Evolutionary conservation across 2,797 vertebrate genomes (phyloP).

Genomic region (Astyanax mexicanus): DNA sequence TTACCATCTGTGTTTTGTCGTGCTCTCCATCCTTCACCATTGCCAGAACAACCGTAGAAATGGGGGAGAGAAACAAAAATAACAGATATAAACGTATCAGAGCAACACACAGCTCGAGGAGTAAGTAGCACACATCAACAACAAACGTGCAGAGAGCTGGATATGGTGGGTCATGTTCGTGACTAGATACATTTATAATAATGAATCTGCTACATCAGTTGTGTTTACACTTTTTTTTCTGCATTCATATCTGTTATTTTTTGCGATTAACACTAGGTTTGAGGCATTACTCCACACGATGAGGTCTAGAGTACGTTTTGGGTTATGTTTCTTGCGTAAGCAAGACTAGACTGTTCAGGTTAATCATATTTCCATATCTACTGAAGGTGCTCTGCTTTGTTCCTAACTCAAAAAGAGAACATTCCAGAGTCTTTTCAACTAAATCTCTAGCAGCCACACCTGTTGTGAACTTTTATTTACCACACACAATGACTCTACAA

Average conservation of each 20-base stretch:
- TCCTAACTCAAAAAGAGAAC: too few species aligned
- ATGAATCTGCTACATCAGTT: background rate
- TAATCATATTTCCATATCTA: too few species aligned
- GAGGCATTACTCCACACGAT: background rate
- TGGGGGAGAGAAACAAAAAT: slow-evolving; percentile 75
- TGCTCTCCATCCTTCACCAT: slow-evolving; percentile 85
- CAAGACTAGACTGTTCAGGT: too few species aligned
- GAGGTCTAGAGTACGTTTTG: too few species aligned
- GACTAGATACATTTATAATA: background rate
- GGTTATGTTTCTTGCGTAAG: too few species aligned
- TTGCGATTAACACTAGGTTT: background rate
- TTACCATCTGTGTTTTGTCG: slow-evolving; percentile 86
- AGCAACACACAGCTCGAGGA: slow-evolving; percentile 32
- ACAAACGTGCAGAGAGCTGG: background rate
- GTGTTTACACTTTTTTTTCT: background rate
- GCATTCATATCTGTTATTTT: slow-evolving; percentile 52
- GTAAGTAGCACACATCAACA: slow-evolving; percentile 17
- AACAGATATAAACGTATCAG: slow-evolving; percentile 62
- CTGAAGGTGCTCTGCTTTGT: too few species aligned
- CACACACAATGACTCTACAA: too few species aligned
- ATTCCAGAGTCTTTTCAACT: too few species aligned
- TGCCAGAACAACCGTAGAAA: slow-evolving; percentile 76
- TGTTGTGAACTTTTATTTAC: too few species aligned
- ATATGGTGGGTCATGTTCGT: background rate
- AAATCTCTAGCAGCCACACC: too few species aligned